A percentile compares a stretch with the other conserved stretches of the same genome.
These are phyloP conservation scores for Gephyroberyx darwinii DNA, from an alignment of 2,797 vertebrate genomes.

Conservation along the genomic window DNA sequence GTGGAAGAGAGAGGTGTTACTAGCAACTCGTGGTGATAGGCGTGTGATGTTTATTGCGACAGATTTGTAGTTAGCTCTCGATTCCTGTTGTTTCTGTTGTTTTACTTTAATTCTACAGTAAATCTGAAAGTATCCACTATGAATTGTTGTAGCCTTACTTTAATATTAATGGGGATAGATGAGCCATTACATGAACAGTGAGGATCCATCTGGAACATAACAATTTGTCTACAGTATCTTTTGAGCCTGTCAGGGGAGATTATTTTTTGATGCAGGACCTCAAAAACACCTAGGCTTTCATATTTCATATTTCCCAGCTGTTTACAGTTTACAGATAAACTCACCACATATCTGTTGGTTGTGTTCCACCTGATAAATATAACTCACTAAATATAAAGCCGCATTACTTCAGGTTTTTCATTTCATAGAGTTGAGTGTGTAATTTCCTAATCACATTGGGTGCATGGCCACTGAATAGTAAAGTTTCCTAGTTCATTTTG, in stretches of 20 bases:
- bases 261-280: no score
- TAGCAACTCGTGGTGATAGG: neutral
- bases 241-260: no score
- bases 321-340: neutral
- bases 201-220: no score
- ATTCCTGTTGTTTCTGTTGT: no score
- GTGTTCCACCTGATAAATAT: no score
- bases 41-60: neutral
- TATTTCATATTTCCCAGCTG: neutral
- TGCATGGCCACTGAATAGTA: neutral
- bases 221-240: no score
- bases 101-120: no score
- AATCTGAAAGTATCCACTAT: neutral
- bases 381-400: no score
- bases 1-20: neutral
- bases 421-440: neutral
- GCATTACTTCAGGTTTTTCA: neutral
- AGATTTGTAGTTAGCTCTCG: no score
- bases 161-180: neutral
- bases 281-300: no score
- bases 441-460: no score
- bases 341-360: slow-evolving; percentile 1
- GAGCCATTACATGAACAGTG: neutral
- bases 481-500: slow-evolving; percentile 26
- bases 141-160: neutral